A percentile compares a stretch with the other conserved stretches of the same genome.
These are phyloP conservation scores for Corella eumyota DNA, from an alignment of 23 tunicate genomes.

Conservation along the genomic window DNA sequence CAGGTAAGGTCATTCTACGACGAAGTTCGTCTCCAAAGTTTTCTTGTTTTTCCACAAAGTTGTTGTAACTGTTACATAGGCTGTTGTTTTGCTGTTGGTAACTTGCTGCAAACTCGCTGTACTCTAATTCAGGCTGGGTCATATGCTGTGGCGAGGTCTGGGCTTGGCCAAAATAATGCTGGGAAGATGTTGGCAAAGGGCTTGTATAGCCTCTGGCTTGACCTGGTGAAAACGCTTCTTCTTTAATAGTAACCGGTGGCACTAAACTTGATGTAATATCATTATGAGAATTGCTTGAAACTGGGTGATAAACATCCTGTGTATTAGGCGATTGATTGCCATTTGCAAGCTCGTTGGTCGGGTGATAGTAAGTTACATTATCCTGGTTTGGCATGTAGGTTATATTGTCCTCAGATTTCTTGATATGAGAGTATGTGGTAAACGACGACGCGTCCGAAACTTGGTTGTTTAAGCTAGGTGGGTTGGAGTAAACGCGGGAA, in stretches of 20 bases:
- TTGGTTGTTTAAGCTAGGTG: not conserved
- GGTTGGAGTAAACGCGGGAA: not conserved
- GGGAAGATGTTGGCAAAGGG: not conserved
- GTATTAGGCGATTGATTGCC: not conserved
- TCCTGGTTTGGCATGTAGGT: not conserved
- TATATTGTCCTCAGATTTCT: not conserved
- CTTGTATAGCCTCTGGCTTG: not conserved
- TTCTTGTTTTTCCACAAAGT: too few relatives aligned
- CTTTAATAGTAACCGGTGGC: not conserved
- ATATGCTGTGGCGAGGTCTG: not conserved
- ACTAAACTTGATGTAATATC: not conserved
- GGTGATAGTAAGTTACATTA: not conserved
- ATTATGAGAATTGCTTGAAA: not conserved
- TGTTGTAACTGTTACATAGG: too few relatives aligned
- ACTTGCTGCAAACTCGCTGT: slow-evolving; percentile 9
- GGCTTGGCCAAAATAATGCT: not conserved
- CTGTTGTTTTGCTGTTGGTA: not conserved
- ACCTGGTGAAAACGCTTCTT: slow-evolving; percentile 11
- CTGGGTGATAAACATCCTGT: too few relatives aligned
- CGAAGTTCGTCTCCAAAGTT: too few relatives aligned
- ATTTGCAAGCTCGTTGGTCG: not conserved
- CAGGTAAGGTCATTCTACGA: not conserved
- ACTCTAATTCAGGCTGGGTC: slow-evolving; percentile 13
- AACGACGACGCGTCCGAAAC: not conserved
- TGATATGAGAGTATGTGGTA: not conserved